phyloP scores from a whole-genome alignment of 2,797 vertebrate genomes.

The Eremophila alpestris region DNA sequence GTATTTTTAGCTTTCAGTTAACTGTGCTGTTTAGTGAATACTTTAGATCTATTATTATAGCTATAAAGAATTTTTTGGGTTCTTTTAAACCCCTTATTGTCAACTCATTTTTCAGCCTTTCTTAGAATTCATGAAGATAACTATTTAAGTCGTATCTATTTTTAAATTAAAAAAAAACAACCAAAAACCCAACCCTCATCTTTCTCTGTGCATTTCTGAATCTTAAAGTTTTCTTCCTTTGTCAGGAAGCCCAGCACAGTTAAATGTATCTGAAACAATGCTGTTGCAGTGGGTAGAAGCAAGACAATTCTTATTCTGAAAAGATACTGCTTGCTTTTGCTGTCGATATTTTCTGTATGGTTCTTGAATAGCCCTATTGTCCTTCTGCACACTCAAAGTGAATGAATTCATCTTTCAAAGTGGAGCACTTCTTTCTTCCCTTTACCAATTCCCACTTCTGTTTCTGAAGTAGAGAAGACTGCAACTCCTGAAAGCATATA shows the following conservation, averaged over 20 bases:
- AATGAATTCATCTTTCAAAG: constrained; percentile 48
- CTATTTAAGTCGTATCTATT: neutral
- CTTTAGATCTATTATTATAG: neutral
- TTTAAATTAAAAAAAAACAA: neutral
- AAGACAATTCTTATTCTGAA: constrained; percentile 8
- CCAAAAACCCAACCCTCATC: neutral
- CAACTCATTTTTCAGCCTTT: neutral
- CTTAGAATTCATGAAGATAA: neutral
- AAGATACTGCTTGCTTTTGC: constrained; percentile 21
- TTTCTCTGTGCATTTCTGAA: neutral
- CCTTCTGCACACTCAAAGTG: constrained; percentile 29
- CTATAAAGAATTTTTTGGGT: neutral
- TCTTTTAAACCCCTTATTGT: neutral
- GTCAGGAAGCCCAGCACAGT: neutral
- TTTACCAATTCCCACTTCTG: constrained; percentile 16
- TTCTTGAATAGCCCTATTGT: constrained; percentile 45
- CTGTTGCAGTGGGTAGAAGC: neutral
- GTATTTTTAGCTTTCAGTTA: neutral
- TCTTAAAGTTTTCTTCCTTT: neutral
- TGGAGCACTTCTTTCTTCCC: constrained; percentile 11
- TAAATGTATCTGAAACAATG: neutral
- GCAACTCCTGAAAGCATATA: neutral
- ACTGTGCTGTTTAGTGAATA: neutral
- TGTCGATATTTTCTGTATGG: constrained; percentile 23
- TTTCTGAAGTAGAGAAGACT: constrained; percentile 32